Base-by-base conservation (phyloP, 1,140 invertebrate species). In the Drosophila lowei region DNA sequence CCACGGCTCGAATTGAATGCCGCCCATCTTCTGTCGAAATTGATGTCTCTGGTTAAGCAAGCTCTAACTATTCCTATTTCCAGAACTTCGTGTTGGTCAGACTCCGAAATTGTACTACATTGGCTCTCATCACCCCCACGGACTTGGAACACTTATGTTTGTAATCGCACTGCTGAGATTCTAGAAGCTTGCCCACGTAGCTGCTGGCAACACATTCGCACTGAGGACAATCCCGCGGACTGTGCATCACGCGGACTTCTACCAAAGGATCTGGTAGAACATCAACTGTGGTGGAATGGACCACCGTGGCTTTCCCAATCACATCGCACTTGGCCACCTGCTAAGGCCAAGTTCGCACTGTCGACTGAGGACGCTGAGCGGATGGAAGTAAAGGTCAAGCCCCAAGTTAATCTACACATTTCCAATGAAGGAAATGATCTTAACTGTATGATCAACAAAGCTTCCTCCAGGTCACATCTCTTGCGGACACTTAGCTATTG, bases 191-290 rank as follows among this genome's bases (percentile, higher is more conserved):
- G 23, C 6, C 23, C 23, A 25, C 23, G 23, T 25, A 25, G 23
- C 23, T 25, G 4, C 23, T 25, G 23, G 89, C 21, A 61, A 9
- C 71, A 92, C 28, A 76, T 91, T n/a, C 43, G 60, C 2, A 75
- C 84, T 8, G 44, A 49, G 43, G 58, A 88, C 50, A 92, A 92
- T 21, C 91, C 92, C 6, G 88, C 90, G n/a, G 67, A 76, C 23
- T 62, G 61, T 41, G 55, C 66, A 25, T 75, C 61, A 21, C 57
- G 62, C 49, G 67, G 55, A 63, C 34, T 68, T 38, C 9, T 65
- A 23, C 64, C 77, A 8, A 38, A 34, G 3, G 30, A 64, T n/a
- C 28, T 70, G 0, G 23, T 23, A 23, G 23, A 23, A 4, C 53
- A 66, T 75, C 9, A 23, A 23, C 23, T 23, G 23, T 23, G 23